Conservation (phyloP, 2,113 vertebrate genomes). For the Forbesichthys agassizii region DNA sequence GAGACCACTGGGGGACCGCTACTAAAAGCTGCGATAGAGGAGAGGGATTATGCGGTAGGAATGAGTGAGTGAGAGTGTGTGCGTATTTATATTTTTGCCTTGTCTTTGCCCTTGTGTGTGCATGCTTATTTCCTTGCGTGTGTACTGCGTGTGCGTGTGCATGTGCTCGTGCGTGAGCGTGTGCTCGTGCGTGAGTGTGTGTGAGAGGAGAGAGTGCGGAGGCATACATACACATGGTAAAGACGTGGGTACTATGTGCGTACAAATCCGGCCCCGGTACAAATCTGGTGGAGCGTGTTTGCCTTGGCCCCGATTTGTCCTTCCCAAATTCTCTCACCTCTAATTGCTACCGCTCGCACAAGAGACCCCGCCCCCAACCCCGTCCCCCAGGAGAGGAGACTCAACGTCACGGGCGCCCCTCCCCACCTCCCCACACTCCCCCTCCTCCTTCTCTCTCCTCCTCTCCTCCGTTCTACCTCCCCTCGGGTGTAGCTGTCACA, state of each 20-base stretch:
- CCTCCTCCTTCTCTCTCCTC: slow-evolving; percentile 41
- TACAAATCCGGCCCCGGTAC: slow-evolving; percentile 47
- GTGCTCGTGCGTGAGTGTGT: slow-evolving; percentile 8
- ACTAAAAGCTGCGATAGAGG: slow-evolving; percentile 51
- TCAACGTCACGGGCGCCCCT: slow-evolving; percentile 57
- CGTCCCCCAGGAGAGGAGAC: slow-evolving; percentile 61
- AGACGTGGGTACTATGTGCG: slow-evolving; percentile 40
- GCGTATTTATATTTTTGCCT: slow-evolving; percentile 19
- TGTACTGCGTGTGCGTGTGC: slow-evolving; percentile 12
- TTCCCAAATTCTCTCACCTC: slow-evolving; percentile 69
- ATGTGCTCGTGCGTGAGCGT: background rate
- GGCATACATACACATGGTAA: slow-evolving; percentile 42
- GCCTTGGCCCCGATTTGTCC: slow-evolving; percentile 47
- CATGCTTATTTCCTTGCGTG: slow-evolving; percentile 2
- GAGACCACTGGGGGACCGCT: slow-evolving; percentile 29
- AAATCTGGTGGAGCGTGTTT: slow-evolving; percentile 52
- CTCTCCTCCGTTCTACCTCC: slow-evolving; percentile 38
- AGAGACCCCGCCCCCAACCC: background rate
- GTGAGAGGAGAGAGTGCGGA: slow-evolving; percentile 19
- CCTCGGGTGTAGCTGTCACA: slow-evolving; percentile 72
- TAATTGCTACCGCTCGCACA: slow-evolving; percentile 69
- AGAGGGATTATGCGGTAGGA: slow-evolving; percentile 52
- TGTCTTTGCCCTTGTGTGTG: slow-evolving; percentile 1
- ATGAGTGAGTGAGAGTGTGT: slow-evolving; percentile 33
- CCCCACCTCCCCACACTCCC: background rate